Base-by-base conservation (phyloP, 2,888 invertebrate genomes). In the Sarcophaga rosellei region DNA sequence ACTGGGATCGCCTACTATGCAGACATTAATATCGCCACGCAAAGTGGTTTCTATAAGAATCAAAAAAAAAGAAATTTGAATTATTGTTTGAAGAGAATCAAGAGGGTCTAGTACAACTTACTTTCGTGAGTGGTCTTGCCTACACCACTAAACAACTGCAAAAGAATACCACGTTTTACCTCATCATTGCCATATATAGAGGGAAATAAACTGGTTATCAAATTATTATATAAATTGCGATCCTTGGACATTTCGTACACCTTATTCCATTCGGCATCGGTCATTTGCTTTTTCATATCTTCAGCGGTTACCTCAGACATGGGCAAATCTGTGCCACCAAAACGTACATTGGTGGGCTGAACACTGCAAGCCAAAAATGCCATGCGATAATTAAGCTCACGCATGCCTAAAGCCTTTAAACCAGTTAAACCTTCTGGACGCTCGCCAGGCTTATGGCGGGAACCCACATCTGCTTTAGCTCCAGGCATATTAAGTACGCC, bases 71-170 rank as follows among this genome's bases (percentile, higher is more conserved):
- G n/a, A 76, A 66, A 35, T 35, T 8, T 35, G 8, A 10, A 35
- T 35, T 35, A 35, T 35, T 35, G 35, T 35, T 35, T 35, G 35
- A 35, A 8, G 10, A 35, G 35, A 35, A 10, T 35, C 35, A 35
- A 35, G 35, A 10, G 10, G 35, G 0, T 35, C 45, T 69, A 17
- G 10, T 12, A 65, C 8, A 35, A 90, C 90, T 91, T 88, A 94
- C 95, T 96, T 94, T 99, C 99, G 53, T 95, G 94, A 0, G 99
- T 99, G 25, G 96, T 97, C 94, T 99, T 99, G 0, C 97, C 96
- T 0, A 99, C 99, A 0, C 99, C 99, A 5, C 99, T 98, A 92
- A 99, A 99, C 89, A 99, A 92, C 97, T 99, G 99, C 59, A 99
- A 94, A 12, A 99, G 94, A 78, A 99, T 96, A 1, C 97, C 98